A percentile compares a stretch with the other conserved stretches of the same genome.
These are phyloP conservation scores for Spinibarbus caldwelli DNA, from an alignment of 2,797 vertebrate genomes.

Conservation along the genomic window DNA sequence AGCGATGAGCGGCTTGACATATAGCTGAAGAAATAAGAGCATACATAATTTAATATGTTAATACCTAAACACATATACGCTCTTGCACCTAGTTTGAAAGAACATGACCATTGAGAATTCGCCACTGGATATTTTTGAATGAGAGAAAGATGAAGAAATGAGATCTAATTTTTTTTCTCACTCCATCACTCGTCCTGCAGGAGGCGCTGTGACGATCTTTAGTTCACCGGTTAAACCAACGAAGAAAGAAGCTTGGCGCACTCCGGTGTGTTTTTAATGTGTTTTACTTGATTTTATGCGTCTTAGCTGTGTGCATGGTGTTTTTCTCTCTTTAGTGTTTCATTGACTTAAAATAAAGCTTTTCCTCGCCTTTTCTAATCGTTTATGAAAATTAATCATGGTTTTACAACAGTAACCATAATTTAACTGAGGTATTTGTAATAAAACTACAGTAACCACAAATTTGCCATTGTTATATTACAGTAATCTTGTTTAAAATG, in stretches of 20 bases:
- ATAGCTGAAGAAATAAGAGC: not conserved
- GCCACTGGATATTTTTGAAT: not conserved
- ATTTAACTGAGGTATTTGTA: no score
- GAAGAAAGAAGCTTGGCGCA: not conserved
- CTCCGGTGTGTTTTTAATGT: not conserved
- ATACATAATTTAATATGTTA: not conserved
- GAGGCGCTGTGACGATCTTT: not conserved
- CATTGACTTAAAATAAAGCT: not conserved
- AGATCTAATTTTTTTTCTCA: no score
- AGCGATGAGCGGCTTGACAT: not conserved
- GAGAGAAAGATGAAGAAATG: not conserved
- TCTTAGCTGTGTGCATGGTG: not conserved
- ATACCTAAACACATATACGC: not conserved
- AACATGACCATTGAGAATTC: not conserved
- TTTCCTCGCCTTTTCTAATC: not conserved
- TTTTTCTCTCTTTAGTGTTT: not conserved
- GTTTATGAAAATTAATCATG: not conserved
- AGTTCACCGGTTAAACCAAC: not conserved
- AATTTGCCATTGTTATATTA: no score
- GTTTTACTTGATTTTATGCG: not conserved
- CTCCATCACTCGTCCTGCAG: no score
- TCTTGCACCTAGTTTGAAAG: not conserved
- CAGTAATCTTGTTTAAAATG: no score
- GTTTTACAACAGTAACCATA: not conserved
- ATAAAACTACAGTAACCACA: no score